Conservation (phyloP, 2,888 invertebrate species). For the Harpagoxenus sublaevis region DNA sequence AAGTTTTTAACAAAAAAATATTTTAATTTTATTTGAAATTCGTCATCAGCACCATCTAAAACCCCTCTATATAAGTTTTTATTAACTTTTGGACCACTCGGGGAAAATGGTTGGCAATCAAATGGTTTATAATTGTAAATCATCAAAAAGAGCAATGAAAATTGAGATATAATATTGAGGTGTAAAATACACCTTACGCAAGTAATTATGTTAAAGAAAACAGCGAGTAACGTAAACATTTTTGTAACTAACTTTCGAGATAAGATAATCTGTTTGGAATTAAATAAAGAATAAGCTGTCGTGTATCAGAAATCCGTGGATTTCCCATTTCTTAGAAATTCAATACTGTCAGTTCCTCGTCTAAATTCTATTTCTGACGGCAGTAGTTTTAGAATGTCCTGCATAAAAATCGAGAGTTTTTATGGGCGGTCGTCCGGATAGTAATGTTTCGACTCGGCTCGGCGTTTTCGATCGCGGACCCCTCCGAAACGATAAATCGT, state of each 20-base stretch:
- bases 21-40: too few relatives aligned
- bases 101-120: too few relatives aligned
- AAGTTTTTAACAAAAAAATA: too few relatives aligned
- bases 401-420: conserved; percentile 2
- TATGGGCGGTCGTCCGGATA: neutral
- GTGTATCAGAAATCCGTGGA: neutral
- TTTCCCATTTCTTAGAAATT: neutral
- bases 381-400: neutral
- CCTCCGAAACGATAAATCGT: conserved; percentile 40
- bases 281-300: neutral
- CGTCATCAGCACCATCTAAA: too few relatives aligned
- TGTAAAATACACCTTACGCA: neutral
- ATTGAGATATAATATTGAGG: neutral
- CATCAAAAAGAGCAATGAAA: neutral
- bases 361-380: neutral
- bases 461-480: neutral
- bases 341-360: neutral
- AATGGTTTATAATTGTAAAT: neutral
- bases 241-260: neutral
- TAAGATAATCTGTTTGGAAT: neutral
- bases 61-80: too few relatives aligned
- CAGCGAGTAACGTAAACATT: neutral
- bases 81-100: too few relatives aligned
- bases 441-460: neutral
- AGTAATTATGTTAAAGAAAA: neutral